Conservation (phyloP, 1,140 invertebrate genomes). For the Achroia grisella region DNA sequence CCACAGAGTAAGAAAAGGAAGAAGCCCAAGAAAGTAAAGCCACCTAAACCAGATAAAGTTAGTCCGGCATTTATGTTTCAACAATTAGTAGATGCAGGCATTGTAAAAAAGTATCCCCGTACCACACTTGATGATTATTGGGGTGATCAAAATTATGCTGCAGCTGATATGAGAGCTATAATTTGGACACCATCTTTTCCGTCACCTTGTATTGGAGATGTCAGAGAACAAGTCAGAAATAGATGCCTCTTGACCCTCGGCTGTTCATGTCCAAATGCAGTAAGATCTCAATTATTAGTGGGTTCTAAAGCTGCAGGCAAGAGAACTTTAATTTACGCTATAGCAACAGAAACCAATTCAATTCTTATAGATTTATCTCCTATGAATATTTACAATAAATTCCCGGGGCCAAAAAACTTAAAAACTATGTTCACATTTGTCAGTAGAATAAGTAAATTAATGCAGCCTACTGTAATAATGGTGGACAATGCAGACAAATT, state of each 20-base stretch:
- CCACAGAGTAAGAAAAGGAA: conserved; percentile 45
- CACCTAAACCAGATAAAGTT: conserved; percentile 42
- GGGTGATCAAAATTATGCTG: conserved; percentile 56
- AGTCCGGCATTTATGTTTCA: conserved; percentile 51
- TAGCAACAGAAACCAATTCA: conserved; percentile 60
- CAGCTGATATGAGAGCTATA: conserved; percentile 49
- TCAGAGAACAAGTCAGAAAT: conserved; percentile 50
- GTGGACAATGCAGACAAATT: conserved; percentile 88
- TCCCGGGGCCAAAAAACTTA: conserved; percentile 46
- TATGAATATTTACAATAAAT: conserved; percentile 53
- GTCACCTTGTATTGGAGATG: conserved; percentile 47
- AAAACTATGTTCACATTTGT: conserved; percentile 59
- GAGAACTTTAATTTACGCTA: conserved; percentile 48
- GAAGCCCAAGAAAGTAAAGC: conserved; percentile 43
- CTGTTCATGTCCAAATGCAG: conserved; percentile 37
- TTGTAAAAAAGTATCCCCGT: conserved; percentile 47
- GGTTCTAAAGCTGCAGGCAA: conserved; percentile 54
- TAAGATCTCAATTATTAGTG: conserved; percentile 41
- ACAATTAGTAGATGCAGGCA: conserved; percentile 49
- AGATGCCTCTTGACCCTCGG: conserved; percentile 50
- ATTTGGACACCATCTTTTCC: conserved; percentile 56
- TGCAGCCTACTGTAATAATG: conserved; percentile 88
- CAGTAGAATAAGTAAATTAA: conserved; percentile 74
- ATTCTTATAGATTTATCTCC: conserved; percentile 59
- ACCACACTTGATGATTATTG: conserved; percentile 49